Evolutionary conservation across 2,797 vertebrate species (phyloP).

Genomic region (Peromyscus eremicus): DNA sequence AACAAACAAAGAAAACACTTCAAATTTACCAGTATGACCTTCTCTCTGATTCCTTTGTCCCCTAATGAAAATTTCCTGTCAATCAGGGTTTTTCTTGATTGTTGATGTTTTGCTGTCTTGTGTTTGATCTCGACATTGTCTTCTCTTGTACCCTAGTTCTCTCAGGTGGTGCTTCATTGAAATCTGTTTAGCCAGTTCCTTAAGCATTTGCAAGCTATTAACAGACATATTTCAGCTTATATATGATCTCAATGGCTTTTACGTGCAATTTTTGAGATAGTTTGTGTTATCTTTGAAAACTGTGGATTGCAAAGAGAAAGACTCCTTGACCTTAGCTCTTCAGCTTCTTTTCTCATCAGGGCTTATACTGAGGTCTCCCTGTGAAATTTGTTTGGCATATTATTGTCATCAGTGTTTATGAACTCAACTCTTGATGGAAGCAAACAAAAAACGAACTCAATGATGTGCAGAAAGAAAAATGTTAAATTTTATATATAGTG

Average conservation of each 20-base stretch:
- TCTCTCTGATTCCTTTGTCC: not conserved
- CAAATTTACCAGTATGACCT: conserved; percentile 1
- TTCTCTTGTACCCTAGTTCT: not conserved
- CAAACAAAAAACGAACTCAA: not conserved
- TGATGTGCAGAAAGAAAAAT: not conserved
- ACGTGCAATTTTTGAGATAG: not conserved
- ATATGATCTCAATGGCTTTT: conserved; percentile 41
- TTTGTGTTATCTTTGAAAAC: conserved; percentile 15
- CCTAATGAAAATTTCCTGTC: not conserved
- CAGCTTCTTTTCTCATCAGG: not conserved
- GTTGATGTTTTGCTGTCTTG: not conserved
- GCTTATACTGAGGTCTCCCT: not conserved
- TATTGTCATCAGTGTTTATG: not conserved
- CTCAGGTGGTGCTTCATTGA: not conserved
- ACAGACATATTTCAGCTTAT: not conserved
- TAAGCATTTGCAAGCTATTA: not conserved
- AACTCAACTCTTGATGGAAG: not conserved
- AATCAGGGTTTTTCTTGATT: not conserved
- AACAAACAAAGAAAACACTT: not conserved
- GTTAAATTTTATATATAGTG: not conserved
- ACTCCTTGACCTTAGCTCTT: not conserved
- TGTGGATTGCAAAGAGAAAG: conserved; percentile 20
- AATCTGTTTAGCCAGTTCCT: not conserved
- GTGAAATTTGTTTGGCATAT: not conserved
- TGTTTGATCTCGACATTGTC: not conserved